phyloP scores from a whole-genome alignment of 1,140 invertebrate species.

The Ips nitidus region DNA sequence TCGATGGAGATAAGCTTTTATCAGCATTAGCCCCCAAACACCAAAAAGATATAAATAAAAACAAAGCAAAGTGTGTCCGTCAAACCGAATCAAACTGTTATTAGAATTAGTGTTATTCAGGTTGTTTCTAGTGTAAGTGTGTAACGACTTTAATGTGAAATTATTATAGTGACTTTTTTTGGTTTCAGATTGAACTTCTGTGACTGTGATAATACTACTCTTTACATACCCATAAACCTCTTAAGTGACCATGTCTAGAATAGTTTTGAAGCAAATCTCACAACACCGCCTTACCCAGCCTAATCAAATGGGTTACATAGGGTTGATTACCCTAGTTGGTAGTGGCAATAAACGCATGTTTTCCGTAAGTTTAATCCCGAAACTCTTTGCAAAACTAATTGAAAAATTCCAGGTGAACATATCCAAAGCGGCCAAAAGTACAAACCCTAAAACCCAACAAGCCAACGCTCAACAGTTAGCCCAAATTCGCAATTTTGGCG shows the following conservation, averaged over 20 bases:
- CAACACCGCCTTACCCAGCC: slow-evolving; percentile 10
- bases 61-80: too few species aligned
- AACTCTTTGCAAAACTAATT: not conserved
- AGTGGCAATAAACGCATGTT: slow-evolving; percentile 24
- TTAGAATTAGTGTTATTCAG: too few species aligned
- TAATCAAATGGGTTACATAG: slow-evolving; percentile 13
- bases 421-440: slow-evolving; percentile 10
- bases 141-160: not conserved
- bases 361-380: slow-evolving; percentile 20
- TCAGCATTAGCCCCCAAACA: slow-evolving; percentile 13
- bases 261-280: slow-evolving; percentile 28
- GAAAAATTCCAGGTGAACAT: slow-evolving; percentile 8
- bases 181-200: not conserved
- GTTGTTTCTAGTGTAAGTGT: too few species aligned
- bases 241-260: slow-evolving; percentile 26
- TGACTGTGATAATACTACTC: slow-evolving; percentile 6
- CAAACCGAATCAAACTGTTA: too few species aligned
- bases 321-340: slow-evolving; percentile 18
- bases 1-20: slow-evolving; percentile 7
- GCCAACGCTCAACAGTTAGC: not conserved
- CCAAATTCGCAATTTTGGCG: slow-evolving; percentile 12
- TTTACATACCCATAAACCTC: slow-evolving; percentile 4
- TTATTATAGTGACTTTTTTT: not conserved
- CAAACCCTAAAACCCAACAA: slow-evolving; percentile 8
- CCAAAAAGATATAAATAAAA: not conserved